Evolutionary conservation across 1,140 invertebrate genomes (phyloP).

Genomic region (Coelopa frigida): DNA sequence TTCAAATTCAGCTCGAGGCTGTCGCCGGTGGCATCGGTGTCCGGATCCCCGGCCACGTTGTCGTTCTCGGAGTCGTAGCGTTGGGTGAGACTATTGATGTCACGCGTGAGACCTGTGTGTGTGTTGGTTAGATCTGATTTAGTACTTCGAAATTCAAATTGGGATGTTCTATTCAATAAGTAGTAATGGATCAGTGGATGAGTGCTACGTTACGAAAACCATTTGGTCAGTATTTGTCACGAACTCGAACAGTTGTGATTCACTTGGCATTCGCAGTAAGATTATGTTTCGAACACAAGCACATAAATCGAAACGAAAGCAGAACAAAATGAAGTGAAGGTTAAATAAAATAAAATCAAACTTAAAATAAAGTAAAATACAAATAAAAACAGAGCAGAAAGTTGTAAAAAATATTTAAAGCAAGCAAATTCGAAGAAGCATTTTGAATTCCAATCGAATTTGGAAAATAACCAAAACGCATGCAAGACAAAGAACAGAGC

Average conservation of each 20-base stretch:
- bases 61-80: constrained; percentile 54
- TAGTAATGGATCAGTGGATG: neutral
- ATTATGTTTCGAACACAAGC: constrained; percentile 1
- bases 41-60: constrained; percentile 54
- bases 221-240: constrained; percentile 25
- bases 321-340: constrained; percentile 15
- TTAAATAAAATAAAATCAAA: constrained; percentile 13
- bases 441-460: too few relatives aligned
- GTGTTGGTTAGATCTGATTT: neutral
- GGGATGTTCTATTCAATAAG: too few relatives aligned
- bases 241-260: neutral
- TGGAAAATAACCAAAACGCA: constrained; percentile 2
- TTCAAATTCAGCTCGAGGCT: constrained; percentile 27
- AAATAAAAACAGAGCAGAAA: constrained; percentile 12
- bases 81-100: constrained; percentile 37
- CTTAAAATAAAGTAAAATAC: constrained; percentile 15
- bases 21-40: constrained; percentile 51
- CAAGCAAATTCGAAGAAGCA: too few relatives aligned
- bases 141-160: too few relatives aligned
- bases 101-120: constrained; percentile 30
- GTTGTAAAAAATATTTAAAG: constrained; percentile 10
- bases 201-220: constrained; percentile 15
- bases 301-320: neutral
- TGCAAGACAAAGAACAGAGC: constrained; percentile 3
- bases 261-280: too few relatives aligned